Evolutionary conservation across 2,888 invertebrate species (phyloP), one percentile per base, ranked within the genome.

Genomic region (Limnephilus lunatus): DNA sequence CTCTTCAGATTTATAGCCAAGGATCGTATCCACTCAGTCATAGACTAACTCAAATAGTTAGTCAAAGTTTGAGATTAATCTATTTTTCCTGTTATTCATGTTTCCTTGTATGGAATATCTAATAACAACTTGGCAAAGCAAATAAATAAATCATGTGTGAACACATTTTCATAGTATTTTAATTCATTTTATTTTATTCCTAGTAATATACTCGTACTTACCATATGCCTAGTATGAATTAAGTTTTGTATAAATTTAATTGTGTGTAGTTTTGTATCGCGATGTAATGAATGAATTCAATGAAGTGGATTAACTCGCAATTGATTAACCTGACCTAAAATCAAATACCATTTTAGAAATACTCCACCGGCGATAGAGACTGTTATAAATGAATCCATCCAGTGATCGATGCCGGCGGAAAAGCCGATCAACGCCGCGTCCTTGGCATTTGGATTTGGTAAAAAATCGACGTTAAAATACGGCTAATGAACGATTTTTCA

Each of bases 361-460:
- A 19, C 30, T 82, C 82, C 31, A 82, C 32, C 32, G 30, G 32
- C 82, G 82, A 48, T 31, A 14, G 48, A 88, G 88, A 81, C 68
- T 83, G 87, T 88, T 81, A 92, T 86, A 91, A 92, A 91, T 91
- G 82, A 92, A 89, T 91, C 82, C 85, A 85, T 91, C 86, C 82
- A 91, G 81, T 90, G 83, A 90, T 89, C 32, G 91, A 89, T 90
- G 81, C 83, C 85, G 81, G 25, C 83, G 85, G 92, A 87, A 88
- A 68, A 32, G 83, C 91, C 80, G 68, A 91, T 85, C 48, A 83
- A 81, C 81, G 48, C 82, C 48, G 53, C 44, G 91, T 92, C 92
- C 92, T 92, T 92, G 92, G 91, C 92, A 92, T 92, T 92, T 92
- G 31, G 31, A 32, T 32, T n/a, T 25, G 25, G 68, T 68, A 68